Percentiles rank a stretch among this genome's conserved stretches.
Evolutionary conservation across 2,888 invertebrate species (phyloP).

Genomic region (Formica aserva): DNA sequence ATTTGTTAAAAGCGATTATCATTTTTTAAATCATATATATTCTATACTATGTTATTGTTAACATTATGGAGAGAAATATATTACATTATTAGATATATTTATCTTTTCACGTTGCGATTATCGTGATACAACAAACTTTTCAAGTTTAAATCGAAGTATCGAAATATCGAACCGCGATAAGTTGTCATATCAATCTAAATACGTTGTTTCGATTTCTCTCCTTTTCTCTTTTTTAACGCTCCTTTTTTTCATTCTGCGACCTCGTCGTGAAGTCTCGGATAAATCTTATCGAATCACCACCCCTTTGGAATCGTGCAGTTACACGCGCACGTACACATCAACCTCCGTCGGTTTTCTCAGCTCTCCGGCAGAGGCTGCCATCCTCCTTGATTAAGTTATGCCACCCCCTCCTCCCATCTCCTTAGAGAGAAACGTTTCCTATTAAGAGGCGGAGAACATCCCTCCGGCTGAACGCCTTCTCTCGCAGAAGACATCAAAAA

Average conservation of each 20-base stretch:
- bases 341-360: conserved; percentile 75
- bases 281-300: conserved; percentile 83
- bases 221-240: conserved; percentile 51
- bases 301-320: conserved; percentile 64
- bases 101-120: background rate
- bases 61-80: background rate
- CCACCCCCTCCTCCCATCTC: conserved; percentile 72
- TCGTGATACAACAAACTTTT: background rate
- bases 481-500: conserved; percentile 79
- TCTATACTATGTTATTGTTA: background rate
- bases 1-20: background rate
- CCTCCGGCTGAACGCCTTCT: conserved; percentile 75
- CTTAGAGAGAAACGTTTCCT: conserved; percentile 81
- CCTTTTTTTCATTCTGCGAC: conserved; percentile 60
- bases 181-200: conserved; percentile 72
- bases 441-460: conserved; percentile 80
- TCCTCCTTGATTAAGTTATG: conserved; percentile 83
- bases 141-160: conserved; percentile 9
- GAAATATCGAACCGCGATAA: conserved; percentile 30
- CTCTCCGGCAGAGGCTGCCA: conserved; percentile 73
- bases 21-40: background rate
- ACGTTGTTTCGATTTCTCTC: conserved; percentile 69
- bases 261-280: conserved; percentile 73
- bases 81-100: background rate
- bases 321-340: conserved; percentile 59